phyloP scores from a whole-genome alignment of 2,888 invertebrate genomes.

The Torymus texanus region DNA sequence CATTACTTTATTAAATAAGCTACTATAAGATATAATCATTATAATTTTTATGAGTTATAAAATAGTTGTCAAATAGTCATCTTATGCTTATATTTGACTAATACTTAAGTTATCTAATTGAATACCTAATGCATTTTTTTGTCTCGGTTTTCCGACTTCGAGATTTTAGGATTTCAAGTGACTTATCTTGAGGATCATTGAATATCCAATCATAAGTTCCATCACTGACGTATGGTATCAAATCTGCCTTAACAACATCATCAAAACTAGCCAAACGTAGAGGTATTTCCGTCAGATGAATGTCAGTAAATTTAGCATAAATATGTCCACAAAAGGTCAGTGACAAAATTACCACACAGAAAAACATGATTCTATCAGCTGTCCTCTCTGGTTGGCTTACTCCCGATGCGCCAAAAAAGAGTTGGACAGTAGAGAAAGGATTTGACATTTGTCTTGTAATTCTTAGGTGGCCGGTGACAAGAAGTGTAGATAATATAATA shows the following conservation, averaged over 20 bases:
- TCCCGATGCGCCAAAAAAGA: slow-evolving; percentile 6
- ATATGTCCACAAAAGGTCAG: slow-evolving; percentile 29
- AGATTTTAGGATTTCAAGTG: neutral
- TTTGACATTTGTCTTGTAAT: neutral
- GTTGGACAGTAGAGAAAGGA: neutral
- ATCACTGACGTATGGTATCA: slow-evolving; percentile 4
- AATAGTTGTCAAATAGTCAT: too few species aligned
- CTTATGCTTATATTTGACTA: too few species aligned
- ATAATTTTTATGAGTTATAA: too few species aligned
- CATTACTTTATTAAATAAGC: too few species aligned
- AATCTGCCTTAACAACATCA: slow-evolving; percentile 5
- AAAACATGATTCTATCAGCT: slow-evolving; percentile 29
- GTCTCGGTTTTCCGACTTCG: neutral
- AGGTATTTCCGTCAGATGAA: neutral
- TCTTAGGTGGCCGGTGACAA: neutral
- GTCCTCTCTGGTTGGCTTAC: neutral
- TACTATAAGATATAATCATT: too few species aligned
- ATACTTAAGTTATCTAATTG: too few species aligned
- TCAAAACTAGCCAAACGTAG: slow-evolving; percentile 5
- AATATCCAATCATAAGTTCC: slow-evolving; percentile 27
- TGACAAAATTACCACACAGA: slow-evolving; percentile 25
- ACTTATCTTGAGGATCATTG: neutral
- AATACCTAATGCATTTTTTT: slow-evolving; percentile 29
- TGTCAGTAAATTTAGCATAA: slow-evolving; percentile 27
- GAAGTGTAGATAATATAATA: neutral